Evolutionary conservation across 2,888 invertebrate species (phyloP).

Genomic region (Drosophila sordidula): DNA sequence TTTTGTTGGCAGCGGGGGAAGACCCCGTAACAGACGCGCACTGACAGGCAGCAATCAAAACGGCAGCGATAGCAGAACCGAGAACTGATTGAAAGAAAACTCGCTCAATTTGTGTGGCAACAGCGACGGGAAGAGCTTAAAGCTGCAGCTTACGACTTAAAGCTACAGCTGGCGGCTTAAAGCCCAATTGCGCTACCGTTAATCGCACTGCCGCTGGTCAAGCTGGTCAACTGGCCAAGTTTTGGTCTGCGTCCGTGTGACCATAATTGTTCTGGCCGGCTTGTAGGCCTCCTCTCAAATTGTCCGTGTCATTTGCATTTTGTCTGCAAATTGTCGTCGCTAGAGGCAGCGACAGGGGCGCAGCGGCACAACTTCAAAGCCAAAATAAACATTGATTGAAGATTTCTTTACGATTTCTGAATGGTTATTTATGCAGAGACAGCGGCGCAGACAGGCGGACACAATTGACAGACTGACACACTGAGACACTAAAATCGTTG

Average conservation of each 20-base stretch:
- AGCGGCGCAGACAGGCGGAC: constrained; percentile 56
- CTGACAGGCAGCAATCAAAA: constrained; percentile 62
- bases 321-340: constrained; percentile 79
- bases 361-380: constrained; percentile 70
- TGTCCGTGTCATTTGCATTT: constrained; percentile 79
- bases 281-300: constrained; percentile 61
- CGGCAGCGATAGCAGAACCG: constrained; percentile 58
- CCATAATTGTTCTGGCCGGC: constrained; percentile 51
- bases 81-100: constrained; percentile 38
- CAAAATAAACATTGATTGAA: constrained; percentile 79
- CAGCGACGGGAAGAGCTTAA: constrained; percentile 2
- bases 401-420: constrained; percentile 82
- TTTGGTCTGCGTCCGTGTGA: constrained; percentile 23
- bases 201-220: constrained; percentile 36
- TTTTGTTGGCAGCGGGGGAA: constrained; percentile 44
- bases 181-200: constrained; percentile 47
- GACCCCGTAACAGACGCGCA: constrained; percentile 24
- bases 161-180: constrained; percentile 13
- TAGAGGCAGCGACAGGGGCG: constrained; percentile 45
- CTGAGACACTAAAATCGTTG: constrained; percentile 80
- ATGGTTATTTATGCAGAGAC: constrained; percentile 81
- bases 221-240: constrained; percentile 35
- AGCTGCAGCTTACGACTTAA: constrained; percentile 1
- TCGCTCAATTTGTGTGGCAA: constrained; percentile 25
- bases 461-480: constrained; percentile 80